Evolutionary conservation across 1,140 invertebrate species (phyloP).

Genomic region (Chironomus striatipennis): DNA sequence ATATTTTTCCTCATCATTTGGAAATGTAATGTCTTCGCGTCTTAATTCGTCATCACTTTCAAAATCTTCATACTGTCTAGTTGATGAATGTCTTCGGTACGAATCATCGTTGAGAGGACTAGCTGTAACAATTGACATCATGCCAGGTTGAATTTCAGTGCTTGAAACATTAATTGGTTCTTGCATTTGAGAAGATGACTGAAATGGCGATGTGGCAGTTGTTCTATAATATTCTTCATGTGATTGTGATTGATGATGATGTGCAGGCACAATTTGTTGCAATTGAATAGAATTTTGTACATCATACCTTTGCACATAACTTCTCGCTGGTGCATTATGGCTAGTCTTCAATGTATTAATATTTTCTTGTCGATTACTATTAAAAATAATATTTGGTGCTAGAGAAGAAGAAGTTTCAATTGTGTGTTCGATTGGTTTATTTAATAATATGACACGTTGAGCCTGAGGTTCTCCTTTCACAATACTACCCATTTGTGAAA

Average conservation of each 20-base stretch:
- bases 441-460: constrained; percentile 24
- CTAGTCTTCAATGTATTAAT: neutral
- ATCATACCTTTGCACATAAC: constrained; percentile 25
- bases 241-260: constrained; percentile 29
- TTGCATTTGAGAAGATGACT: constrained; percentile 25
- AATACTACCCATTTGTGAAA: constrained; percentile 23
- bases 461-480: constrained; percentile 24
- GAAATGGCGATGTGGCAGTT: constrained; percentile 39
- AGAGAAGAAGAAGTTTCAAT: neutral
- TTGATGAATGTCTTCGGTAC: constrained; percentile 21
- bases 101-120: constrained; percentile 6
- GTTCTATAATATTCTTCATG: constrained; percentile 40
- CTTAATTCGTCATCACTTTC: constrained; percentile 86
- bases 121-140: constrained; percentile 24
- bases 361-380: neutral
- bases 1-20: constrained; percentile 53
- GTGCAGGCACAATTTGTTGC: constrained; percentile 32
- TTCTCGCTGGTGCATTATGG: neutral
- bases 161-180: constrained; percentile 20
- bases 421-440: neutral
- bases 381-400: constrained; percentile 27
- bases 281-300: constrained; percentile 27
- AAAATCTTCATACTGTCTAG: constrained; percentile 66
- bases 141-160: neutral
- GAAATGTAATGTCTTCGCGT: constrained; percentile 77